A percentile compares a stretch with the other conserved stretches of the same genome.
Conservation (phyloP, 2,797 vertebrate genomes). For the Poecilia picta region DNA sequence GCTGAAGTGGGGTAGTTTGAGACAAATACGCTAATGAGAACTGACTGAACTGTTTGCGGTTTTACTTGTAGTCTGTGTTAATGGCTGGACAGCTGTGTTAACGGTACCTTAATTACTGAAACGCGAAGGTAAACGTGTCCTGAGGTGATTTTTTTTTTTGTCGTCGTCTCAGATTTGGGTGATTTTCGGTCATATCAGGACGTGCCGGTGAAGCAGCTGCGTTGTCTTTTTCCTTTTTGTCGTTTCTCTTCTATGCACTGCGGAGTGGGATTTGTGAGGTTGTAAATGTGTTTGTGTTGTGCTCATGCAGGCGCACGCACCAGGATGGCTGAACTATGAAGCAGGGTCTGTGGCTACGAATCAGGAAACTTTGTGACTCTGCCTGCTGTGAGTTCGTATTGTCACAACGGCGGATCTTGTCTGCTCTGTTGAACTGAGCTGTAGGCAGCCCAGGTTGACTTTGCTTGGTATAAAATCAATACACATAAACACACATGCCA, state of each 20-base stretch:
- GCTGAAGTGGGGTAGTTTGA: conserved; percentile 10
- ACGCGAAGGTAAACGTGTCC: not conserved
- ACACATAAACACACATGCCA: not conserved
- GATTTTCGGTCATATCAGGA: conserved; percentile 16
- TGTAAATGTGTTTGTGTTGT: conserved; percentile 53
- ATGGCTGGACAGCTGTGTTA: conserved; percentile 19
- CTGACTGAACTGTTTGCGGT: conserved; percentile 33
- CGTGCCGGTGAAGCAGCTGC: conserved; percentile 19
- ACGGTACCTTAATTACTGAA: conserved; percentile 11
- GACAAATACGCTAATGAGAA: conserved; percentile 23
- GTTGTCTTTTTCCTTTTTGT: conserved; percentile 16
- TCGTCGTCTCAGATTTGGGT: conserved; percentile 4
- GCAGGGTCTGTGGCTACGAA: not conserved
- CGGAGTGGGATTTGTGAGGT: conserved; percentile 36
- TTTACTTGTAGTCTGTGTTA: conserved; percentile 5
- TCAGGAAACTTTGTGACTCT: not conserved
- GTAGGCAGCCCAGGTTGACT: not conserved
- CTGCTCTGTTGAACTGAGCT: not conserved
- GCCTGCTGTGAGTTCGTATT: not conserved
- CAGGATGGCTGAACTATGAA: conserved; percentile 27
- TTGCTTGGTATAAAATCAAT: not conserved
- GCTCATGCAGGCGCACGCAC: conserved; percentile 49
- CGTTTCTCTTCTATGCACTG: conserved; percentile 71
- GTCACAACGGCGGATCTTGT: not conserved
- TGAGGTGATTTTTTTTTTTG: conserved; percentile 11